phyloP scores from a whole-genome alignment of 1,140 invertebrate species.

The Aphaenogaster rudis region DNA sequence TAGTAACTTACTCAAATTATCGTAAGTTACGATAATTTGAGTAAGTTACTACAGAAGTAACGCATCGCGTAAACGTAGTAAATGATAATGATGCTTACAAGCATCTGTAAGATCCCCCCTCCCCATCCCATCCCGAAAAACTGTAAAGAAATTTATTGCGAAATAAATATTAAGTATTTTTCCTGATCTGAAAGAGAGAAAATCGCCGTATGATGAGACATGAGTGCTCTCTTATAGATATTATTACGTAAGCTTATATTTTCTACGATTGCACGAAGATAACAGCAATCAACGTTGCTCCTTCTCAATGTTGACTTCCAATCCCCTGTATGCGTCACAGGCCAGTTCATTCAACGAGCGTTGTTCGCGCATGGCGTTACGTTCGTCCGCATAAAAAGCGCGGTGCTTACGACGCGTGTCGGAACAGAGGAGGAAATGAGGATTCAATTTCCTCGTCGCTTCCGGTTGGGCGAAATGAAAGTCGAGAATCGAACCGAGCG shows the following conservation, averaged over 20 bases:
- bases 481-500: conserved; percentile 29
- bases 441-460: conserved; percentile 79
- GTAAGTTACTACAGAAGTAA: no score
- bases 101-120: no score
- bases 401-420: conserved; percentile 73
- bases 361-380: conserved; percentile 27
- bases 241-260: neutral
- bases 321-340: neutral
- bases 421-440: conserved; percentile 73
- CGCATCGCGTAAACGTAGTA: no score
- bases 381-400: conserved; percentile 57
- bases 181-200: neutral
- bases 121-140: no score
- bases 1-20: no score
- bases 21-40: no score
- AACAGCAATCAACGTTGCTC: neutral
- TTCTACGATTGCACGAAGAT: neutral
- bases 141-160: no score
- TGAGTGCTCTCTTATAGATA: neutral
- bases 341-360: conserved; percentile 29
- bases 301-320: neutral
- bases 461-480: conserved; percentile 72
- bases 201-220: neutral
- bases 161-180: neutral
- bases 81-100: no score